Conservation (phyloP, 2,113 vertebrate genomes). For the Malurus elegans region DNA sequence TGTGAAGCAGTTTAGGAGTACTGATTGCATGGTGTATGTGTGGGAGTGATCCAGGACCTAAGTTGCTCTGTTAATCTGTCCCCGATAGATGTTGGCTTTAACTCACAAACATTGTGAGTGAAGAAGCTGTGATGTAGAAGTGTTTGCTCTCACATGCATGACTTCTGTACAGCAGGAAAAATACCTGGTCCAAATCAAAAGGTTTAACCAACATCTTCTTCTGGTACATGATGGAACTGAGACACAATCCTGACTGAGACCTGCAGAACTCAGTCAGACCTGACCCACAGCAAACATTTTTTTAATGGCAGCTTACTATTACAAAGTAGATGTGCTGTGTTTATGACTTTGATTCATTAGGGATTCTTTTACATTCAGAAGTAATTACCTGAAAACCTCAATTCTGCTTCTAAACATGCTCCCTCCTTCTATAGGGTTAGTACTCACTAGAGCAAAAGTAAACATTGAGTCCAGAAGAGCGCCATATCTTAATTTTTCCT, state of each 20-base stretch:
- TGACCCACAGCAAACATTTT: background rate
- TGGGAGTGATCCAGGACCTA: background rate
- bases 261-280: background rate
- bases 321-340: background rate
- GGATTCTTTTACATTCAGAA: background rate
- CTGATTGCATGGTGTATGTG: fast-evolving
- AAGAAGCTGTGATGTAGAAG: background rate
- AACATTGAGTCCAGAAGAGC: background rate
- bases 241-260: background rate
- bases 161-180: background rate
- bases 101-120: background rate
- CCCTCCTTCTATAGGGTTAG: background rate
- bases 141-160: background rate
- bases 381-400: background rate
- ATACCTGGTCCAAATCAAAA: background rate
- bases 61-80: background rate
- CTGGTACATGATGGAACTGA: background rate
- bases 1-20: background rate
- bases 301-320: background rate
- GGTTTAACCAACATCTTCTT: background rate
- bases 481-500: background rate
- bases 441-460: background rate
- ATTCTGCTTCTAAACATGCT: background rate
- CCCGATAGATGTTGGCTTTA: background rate
- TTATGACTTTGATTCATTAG: background rate